Conservation (phyloP, 2,888 invertebrate genomes). For the Scrobipalpa costella region DNA sequence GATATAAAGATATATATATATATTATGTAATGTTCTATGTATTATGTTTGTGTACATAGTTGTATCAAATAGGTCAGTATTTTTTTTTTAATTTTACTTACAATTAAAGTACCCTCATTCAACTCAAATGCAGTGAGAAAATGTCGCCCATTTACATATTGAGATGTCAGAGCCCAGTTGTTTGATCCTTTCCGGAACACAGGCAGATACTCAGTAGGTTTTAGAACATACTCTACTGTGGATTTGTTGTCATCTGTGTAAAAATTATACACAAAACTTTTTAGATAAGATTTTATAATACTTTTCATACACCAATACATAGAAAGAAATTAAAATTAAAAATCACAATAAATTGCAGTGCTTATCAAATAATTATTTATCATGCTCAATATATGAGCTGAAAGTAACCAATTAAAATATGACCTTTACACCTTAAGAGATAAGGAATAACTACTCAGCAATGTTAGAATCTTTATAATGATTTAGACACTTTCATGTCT, state of each 20-base stretch:
- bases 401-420: not conserved
- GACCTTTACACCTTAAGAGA: not conserved
- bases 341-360: not conserved
- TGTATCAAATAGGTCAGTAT: not conserved
- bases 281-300: too few species aligned
- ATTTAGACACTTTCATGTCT: too few species aligned
- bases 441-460: not conserved
- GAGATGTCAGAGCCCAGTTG: slow-evolving; percentile 73
- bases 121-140: slow-evolving; percentile 75
- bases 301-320: not conserved
- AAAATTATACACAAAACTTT: slow-evolving; percentile 9
- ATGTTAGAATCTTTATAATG: too few species aligned
- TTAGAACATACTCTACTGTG: slow-evolving; percentile 68
- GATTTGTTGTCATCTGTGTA: slow-evolving; percentile 62
- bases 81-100: slow-evolving; percentile 56
- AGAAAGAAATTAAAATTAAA: not conserved
- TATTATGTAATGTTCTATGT: too few species aligned
- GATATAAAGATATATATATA: not conserved
- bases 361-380: too few species aligned
- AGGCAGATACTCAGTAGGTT: slow-evolving; percentile 70
- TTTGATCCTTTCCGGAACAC: slow-evolving; percentile 68
- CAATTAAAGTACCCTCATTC: slow-evolving; percentile 73
- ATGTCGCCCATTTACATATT: slow-evolving; percentile 76
- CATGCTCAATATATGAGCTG: not conserved
- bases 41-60: not conserved